Percentiles rank a stretch among this genome's conserved stretches.
These are phyloP conservation scores for Neodiprion lecontei DNA, from an alignment of 1,140 invertebrate genomes.

Conservation along the genomic window DNA sequence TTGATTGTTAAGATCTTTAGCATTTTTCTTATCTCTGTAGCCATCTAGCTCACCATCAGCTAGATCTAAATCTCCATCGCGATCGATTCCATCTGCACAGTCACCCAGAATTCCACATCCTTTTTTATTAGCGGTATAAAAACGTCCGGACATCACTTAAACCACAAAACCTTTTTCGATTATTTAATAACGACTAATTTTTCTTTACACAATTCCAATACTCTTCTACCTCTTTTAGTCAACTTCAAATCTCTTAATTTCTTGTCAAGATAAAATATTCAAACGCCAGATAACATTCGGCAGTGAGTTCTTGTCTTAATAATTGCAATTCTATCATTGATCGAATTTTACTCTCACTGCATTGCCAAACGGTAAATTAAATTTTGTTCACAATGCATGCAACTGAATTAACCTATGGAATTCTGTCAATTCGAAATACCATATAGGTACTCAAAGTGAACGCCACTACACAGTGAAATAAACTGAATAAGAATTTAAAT, in stretches of 20 bases:
- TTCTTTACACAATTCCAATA: too few species aligned
- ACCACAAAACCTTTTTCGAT: not conserved
- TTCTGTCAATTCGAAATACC: not conserved
- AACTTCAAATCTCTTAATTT: too few species aligned
- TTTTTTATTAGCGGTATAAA: not conserved
- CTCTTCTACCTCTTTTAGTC: too few species aligned
- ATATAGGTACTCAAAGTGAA: not conserved
- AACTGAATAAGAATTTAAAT: not conserved
- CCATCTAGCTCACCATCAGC: constrained; percentile 78
- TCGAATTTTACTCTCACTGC: too few species aligned
- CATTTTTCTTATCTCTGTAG: constrained; percentile 84
- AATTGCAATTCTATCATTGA: too few species aligned
- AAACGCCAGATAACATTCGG: too few species aligned
- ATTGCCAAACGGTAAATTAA: not conserved
- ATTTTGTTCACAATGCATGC: not conserved
- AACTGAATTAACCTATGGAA: not conserved
- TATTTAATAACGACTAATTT: not conserved
- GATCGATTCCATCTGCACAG: constrained; percentile 63
- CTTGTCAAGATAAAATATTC: too few species aligned
- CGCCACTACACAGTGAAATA: not conserved
- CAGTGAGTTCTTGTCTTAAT: too few species aligned
- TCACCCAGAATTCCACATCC: constrained; percentile 30
- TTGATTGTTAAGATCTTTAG: constrained; percentile 74
- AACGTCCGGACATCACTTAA: not conserved
- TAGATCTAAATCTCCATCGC: constrained; percentile 75